These are phyloP conservation scores for Drosophila atroscutellata DNA, from an alignment of 2,888 invertebrate genomes.

Conservation along the genomic window DNA sequence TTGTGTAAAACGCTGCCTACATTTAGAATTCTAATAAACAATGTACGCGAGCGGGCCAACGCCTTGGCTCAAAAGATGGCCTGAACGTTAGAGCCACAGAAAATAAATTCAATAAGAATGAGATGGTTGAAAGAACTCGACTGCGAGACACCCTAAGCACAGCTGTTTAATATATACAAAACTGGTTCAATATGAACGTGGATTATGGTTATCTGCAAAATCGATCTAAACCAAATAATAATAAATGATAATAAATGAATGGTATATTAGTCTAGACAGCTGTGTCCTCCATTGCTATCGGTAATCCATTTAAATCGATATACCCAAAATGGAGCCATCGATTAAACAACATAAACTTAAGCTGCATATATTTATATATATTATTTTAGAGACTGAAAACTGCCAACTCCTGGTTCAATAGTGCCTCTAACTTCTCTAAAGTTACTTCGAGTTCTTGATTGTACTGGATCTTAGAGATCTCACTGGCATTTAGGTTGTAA, in stretches of 20 bases:
- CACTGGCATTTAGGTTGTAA: neutral
- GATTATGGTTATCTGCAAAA: no score
- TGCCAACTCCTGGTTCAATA: neutral
- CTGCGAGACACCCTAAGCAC: neutral
- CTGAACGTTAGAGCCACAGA: slow-evolving; percentile 8
- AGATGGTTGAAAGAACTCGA: neutral
- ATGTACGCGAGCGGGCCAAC: slow-evolving; percentile 36
- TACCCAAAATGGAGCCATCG: no score
- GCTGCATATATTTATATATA: neutral
- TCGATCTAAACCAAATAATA: no score
- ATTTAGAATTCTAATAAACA: slow-evolving; percentile 72
- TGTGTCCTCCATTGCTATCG: neutral
- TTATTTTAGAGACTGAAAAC: rapidly evolving
- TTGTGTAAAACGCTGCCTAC: slow-evolving; percentile 58
- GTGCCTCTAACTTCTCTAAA: neutral
- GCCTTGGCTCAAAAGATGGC: slow-evolving; percentile 47
- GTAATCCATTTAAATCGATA: no score
- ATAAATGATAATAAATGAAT: no score
- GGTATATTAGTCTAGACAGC: no score
- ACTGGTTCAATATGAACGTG: no score
- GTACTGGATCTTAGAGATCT: rapidly evolving
- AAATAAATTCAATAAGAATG: neutral
- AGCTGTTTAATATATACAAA: neutral
- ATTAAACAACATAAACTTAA: rapidly evolving
- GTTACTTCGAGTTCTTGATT: neutral